Evolutionary conservation across 2,113 vertebrate species (phyloP).

Genomic region (Dromas ardeola): DNA sequence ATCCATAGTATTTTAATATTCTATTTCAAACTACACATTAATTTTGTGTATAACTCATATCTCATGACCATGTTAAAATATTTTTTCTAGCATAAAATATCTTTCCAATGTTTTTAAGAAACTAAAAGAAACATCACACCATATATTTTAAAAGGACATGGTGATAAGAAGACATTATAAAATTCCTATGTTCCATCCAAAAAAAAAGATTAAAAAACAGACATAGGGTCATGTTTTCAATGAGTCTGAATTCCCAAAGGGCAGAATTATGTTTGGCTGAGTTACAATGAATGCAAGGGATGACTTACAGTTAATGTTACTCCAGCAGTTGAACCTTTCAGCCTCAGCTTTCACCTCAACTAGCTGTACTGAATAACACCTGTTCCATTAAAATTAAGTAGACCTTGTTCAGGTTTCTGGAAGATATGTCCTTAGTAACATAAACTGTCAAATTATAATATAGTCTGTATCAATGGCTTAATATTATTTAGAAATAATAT

Average conservation of each 20-base stretch:
- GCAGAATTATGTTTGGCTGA: background rate
- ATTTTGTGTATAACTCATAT: background rate
- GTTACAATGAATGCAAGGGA: background rate
- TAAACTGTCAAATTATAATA: background rate
- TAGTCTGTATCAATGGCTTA: background rate
- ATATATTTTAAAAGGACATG: background rate
- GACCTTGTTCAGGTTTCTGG: background rate
- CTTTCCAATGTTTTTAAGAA: background rate
- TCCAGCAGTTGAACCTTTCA: background rate
- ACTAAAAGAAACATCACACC: background rate
- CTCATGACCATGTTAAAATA: background rate
- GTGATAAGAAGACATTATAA: background rate
- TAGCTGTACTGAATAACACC: background rate
- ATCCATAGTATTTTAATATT: background rate
- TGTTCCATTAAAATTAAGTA: background rate
- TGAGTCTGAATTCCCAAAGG: background rate
- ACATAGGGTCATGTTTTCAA: background rate
- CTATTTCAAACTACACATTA: background rate
- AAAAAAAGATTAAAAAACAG: background rate
- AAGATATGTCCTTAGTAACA: background rate
- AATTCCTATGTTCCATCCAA: fast-evolving
- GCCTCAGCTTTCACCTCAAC: background rate
- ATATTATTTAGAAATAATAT: background rate
- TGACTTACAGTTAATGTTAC: fast-evolving
- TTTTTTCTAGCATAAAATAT: background rate